These are phyloP conservation scores for Diadegma fenestrale DNA, from an alignment of 2,888 invertebrate genomes.

Conservation along the genomic window DNA sequence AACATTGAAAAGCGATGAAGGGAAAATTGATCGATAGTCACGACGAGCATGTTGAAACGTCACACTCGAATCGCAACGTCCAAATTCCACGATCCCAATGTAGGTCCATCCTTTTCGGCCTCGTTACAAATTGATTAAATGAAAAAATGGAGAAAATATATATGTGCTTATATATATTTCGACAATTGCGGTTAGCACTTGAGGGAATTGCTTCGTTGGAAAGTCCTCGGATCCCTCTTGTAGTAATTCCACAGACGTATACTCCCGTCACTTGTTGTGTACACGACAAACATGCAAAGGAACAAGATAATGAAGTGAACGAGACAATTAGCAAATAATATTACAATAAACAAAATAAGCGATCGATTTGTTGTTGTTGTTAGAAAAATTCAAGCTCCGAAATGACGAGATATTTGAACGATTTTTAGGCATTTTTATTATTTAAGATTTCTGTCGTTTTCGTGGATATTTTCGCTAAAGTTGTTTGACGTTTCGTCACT, in stretches of 20 bases:
- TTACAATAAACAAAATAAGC: constrained; percentile 8
- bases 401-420: neutral
- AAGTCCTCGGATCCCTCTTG: constrained; percentile 81
- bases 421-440: neutral
- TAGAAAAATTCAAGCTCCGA: neutral
- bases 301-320: constrained; percentile 76
- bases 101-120: constrained; percentile 9
- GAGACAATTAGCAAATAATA: constrained; percentile 61
- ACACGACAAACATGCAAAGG: constrained; percentile 83
- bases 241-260: constrained; percentile 83
- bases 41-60: neutral
- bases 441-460: neutral
- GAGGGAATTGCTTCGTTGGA: constrained; percentile 83
- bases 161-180: constrained; percentile 25
- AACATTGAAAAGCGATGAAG: neutral
- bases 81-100: constrained; percentile 10
- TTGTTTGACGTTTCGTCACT: neutral
- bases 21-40: neutral
- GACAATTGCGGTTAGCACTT: constrained; percentile 79
- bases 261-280: constrained; percentile 82
- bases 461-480: neutral
- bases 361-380: neutral
- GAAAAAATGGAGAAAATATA: neutral
- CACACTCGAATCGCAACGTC: neutral
- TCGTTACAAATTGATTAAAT: constrained; percentile 5